Evolutionary conservation across 2,888 invertebrate genomes (phyloP).

Genomic region (Fragum sueziense): DNA sequence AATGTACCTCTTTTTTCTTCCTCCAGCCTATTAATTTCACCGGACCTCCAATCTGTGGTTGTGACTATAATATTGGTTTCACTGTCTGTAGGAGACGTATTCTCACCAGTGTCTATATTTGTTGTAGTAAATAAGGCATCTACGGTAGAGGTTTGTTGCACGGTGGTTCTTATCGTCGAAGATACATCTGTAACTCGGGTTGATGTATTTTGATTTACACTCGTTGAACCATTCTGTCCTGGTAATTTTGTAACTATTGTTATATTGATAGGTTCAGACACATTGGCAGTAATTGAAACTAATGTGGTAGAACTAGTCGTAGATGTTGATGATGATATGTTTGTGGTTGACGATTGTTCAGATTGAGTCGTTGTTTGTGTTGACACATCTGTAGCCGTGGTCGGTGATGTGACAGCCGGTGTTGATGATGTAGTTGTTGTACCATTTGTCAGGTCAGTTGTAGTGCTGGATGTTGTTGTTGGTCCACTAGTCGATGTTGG

Average conservation of each 20-base stretch:
- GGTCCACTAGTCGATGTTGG: neutral
- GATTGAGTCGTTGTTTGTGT: neutral
- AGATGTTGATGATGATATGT: constrained; percentile 2
- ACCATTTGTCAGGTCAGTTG: neutral
- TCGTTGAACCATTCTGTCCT: neutral
- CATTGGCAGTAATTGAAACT: neutral
- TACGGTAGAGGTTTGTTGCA: neutral
- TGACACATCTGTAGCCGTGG: neutral
- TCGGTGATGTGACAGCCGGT: neutral
- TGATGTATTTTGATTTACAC: neutral
- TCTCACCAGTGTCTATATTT: no score
- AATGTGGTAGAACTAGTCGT: neutral
- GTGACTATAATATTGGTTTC: neutral
- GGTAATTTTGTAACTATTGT: neutral
- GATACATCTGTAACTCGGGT: neutral
- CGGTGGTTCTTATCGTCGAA: neutral
- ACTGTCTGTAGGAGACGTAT: neutral
- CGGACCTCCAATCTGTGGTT: neutral
- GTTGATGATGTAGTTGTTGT: neutral
- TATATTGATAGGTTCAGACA: neutral
- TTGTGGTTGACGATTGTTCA: neutral
- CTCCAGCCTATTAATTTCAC: constrained; percentile 12
- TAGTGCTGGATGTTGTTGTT: neutral
- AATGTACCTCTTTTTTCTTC: neutral
- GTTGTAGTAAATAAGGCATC: neutral